These are phyloP conservation scores for Orientallactaga sibirica DNA, from an alignment of 2,797 vertebrate species.

Conservation along the genomic window DNA sequence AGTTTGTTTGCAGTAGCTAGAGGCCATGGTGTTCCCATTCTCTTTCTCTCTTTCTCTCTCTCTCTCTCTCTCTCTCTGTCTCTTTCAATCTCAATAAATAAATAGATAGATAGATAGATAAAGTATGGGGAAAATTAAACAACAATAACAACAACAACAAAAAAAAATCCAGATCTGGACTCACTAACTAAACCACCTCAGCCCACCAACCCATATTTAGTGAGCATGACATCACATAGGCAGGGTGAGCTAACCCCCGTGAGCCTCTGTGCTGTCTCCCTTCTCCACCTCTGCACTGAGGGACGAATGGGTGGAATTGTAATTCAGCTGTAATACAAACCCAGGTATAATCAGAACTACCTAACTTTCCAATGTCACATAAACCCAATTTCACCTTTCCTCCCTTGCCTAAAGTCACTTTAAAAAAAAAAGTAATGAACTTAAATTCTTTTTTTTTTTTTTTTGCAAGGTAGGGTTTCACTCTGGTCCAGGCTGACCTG, in stretches of 20 bases:
- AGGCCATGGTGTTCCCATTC: too few relatives aligned
- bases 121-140: too few relatives aligned
- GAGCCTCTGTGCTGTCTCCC: not conserved
- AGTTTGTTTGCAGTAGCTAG: too few relatives aligned
- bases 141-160: too few relatives aligned
- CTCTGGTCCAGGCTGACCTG: too few relatives aligned
- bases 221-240: not conserved
- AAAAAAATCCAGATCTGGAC: not conserved
- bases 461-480: too few relatives aligned
- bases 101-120: too few relatives aligned
- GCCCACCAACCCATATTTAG: not conserved
- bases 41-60: too few relatives aligned
- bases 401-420: not conserved
- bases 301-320: not conserved
- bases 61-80: too few relatives aligned
- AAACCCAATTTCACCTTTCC: slow-evolving; percentile 20
- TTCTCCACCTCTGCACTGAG: not conserved
- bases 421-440: not conserved
- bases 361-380: slow-evolving; percentile 11
- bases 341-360: not conserved
- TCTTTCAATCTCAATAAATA: too few relatives aligned
- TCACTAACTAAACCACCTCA: not conserved
- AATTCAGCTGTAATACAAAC: slow-evolving; percentile 44
- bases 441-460: too few relatives aligned
- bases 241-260: not conserved